Evolutionary conservation across 1,140 invertebrate species (phyloP).

Genomic region (Acyrthosiphon pisum): DNA sequence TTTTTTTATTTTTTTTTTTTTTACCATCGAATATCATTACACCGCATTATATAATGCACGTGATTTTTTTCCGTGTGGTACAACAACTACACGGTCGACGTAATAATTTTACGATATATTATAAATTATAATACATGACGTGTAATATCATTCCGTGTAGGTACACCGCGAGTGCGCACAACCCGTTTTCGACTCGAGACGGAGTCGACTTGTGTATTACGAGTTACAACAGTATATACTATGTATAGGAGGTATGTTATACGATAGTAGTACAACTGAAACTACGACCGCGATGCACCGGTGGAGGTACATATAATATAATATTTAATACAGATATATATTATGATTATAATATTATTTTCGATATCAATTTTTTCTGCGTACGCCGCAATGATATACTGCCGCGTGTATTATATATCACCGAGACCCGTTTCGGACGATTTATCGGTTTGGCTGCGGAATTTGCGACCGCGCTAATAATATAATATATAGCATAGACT

Average conservation of each 20-base stretch:
- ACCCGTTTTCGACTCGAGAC: background rate
- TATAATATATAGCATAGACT: background rate
- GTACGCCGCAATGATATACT: too few species aligned
- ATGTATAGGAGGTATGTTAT: background rate
- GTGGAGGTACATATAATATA: background rate
- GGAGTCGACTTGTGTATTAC: background rate
- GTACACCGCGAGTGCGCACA: background rate
- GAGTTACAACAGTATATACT: background rate
- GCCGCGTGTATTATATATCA: background rate
- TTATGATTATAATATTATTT: background rate
- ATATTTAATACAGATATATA: background rate
- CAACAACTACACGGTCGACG: background rate
- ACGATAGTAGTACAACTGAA: background rate
- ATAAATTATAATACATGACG: background rate
- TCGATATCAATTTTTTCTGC: background rate
- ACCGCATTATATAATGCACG: background rate
- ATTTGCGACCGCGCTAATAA: background rate
- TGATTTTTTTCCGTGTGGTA: background rate
- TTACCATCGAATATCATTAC: background rate
- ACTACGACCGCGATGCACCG: background rate
- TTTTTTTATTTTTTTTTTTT: background rate
- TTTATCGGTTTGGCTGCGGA: background rate
- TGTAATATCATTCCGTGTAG: background rate
- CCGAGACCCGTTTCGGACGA: background rate
- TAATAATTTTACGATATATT: background rate